Evolutionary conservation across 2,888 invertebrate genomes (phyloP), one percentile per base, ranked within the genome.

Genomic region (Mythimna lalbum): DNA sequence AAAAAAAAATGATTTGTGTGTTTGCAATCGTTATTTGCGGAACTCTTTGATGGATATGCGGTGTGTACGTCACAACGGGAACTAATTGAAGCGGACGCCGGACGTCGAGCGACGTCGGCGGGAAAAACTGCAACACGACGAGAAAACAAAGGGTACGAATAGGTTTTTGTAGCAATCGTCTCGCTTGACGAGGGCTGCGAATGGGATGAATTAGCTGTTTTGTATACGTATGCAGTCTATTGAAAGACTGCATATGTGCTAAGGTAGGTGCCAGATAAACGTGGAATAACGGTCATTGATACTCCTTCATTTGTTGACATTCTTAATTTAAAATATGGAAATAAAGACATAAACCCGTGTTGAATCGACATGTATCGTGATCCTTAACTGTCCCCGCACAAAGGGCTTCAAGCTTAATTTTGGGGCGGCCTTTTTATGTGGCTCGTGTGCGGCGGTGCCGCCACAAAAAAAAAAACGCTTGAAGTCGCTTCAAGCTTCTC

Each of bases 181-280:
- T 73, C 73, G 71, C 57, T 79, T 80, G 81, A 83, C 83, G 81
- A 62, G 73, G 64, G 63, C 74, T 68, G 77, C 65, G 64, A 84
- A 80, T 81, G 77, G 81, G 85, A 87, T 89, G 88, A 89, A 87
- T 89, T 84, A 82, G 82, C 86, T 86, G 86, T 89, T 89, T 89
- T 87, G 87, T 88, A 87, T 78, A 27, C 27, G 4, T 27, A 27
- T 27, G 27, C 27, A 27, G 27, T 27, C 27, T 27, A 27, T 27
- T 27, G 27, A 27, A 27, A 82, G 82, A 61, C 70, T 55, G 47
- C 47, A 83, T 57, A 57, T 72, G 80, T 83, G 84, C 82, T 80
- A 76, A 27, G 27, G 27, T 27, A 27, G 27, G 27, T 27, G 27
- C 27, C 2, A 27, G 27, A 27, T 27, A 3, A 27, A 27, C 27